Percentiles rank a stretch among this genome's conserved stretches.
Evolutionary conservation across 2,888 invertebrate species (phyloP).

Genomic region (Malthinus seriepunctatus): DNA sequence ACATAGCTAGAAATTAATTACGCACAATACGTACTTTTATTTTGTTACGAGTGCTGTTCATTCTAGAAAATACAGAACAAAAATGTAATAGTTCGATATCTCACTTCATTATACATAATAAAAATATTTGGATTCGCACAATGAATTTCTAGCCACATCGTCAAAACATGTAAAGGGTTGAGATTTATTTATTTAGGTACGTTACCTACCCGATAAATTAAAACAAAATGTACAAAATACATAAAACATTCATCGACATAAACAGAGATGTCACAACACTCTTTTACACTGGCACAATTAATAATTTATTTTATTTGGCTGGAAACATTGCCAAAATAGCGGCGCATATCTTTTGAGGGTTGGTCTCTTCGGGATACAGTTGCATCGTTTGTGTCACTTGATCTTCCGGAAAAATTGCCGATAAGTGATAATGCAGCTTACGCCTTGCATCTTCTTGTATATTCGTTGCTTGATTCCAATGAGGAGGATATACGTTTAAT

Average conservation of each 20-base stretch:
- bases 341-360: conserved; percentile 88
- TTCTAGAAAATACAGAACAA: too few relatives aligned
- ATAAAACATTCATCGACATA: too few relatives aligned
- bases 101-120: too few relatives aligned
- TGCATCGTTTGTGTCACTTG: conserved; percentile 90
- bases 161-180: neutral
- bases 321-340: conserved; percentile 79
- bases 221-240: neutral
- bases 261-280: too few relatives aligned
- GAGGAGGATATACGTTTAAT: conserved; percentile 59
- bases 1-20: too few relatives aligned
- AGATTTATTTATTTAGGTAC: conserved; percentile 3
- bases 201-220: neutral
- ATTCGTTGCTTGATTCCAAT: conserved; percentile 51
- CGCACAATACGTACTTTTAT: too few relatives aligned
- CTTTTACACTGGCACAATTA: too few relatives aligned
- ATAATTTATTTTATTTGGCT: conserved; percentile 50
- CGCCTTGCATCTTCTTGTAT: conserved; percentile 68
- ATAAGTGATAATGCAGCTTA: conserved; percentile 82
- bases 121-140: too few relatives aligned
- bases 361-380: conserved; percentile 84
- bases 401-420: conserved; percentile 89
- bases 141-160: too few relatives aligned
- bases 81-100: too few relatives aligned
- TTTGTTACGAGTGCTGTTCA: too few relatives aligned